phyloP scores from a whole-genome alignment of 2,888 invertebrate genomes.

The Erebia palarica region DNA sequence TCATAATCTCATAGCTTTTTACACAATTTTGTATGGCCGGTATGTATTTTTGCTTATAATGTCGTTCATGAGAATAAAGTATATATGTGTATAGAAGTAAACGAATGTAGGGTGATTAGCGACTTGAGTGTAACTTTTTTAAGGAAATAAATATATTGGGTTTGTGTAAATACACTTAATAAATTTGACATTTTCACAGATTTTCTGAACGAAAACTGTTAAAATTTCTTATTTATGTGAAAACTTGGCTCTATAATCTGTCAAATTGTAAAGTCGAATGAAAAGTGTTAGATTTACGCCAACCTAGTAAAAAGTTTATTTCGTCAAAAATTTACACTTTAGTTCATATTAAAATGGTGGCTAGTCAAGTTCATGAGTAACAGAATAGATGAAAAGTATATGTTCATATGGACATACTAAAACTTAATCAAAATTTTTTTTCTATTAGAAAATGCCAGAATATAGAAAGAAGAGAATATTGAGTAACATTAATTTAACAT shows the following conservation, averaged over 20 bases:
- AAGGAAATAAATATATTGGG: background rate
- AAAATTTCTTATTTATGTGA: background rate
- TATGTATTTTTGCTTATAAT: slow-evolving; percentile 58
- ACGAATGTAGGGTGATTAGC: slow-evolving; percentile 32
- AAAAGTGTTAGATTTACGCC: background rate
- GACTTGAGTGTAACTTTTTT: background rate
- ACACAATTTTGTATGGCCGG: slow-evolving; percentile 63
- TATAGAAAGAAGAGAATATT: too few relatives aligned
- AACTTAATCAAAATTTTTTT: background rate
- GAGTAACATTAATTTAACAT: too few relatives aligned
- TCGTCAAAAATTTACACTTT: background rate
- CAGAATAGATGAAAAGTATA: slow-evolving; percentile 8
- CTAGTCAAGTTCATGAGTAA: slow-evolving; percentile 42
- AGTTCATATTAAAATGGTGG: slow-evolving; percentile 24
- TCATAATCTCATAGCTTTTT: slow-evolving; percentile 69
- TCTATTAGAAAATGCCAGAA: too few relatives aligned
- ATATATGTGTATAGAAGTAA: slow-evolving; percentile 33
- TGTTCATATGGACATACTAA: background rate
- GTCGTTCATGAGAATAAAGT: slow-evolving; percentile 39
- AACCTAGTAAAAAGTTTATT: background rate
- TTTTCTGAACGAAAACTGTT: background rate
- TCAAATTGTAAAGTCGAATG: too few relatives aligned
- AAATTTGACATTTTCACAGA: too few relatives aligned
- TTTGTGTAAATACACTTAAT: background rate
- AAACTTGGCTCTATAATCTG: too few relatives aligned